A percentile compares a stretch with the other conserved stretches of the same genome.
Conservation (phyloP, 2,888 invertebrate genomes). For the Mallateleia sp. region DNA sequence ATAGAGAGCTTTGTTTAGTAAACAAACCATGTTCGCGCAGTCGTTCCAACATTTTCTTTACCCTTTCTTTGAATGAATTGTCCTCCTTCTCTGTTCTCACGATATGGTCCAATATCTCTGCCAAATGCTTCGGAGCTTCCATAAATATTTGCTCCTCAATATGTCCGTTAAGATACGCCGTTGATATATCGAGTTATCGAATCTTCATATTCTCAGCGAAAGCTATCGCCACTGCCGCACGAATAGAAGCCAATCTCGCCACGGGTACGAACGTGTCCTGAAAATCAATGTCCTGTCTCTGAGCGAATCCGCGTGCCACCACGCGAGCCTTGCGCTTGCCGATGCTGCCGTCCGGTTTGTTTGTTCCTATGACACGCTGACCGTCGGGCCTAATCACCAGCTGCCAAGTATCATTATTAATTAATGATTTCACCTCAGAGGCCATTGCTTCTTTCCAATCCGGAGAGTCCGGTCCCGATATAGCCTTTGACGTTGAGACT, state of each 20-base stretch:
- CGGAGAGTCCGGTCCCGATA: constrained; percentile 1
- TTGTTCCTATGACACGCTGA: constrained; percentile 27
- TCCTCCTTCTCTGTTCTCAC: background rate
- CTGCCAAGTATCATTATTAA: constrained; percentile 37
- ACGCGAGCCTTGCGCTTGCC: constrained; percentile 34
- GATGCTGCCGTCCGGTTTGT: constrained; percentile 22
- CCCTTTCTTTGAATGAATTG: background rate
- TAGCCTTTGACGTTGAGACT: constrained; percentile 18
- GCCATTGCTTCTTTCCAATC: constrained; percentile 49
- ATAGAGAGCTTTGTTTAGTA: constrained; percentile 57
- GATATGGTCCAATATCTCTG: constrained; percentile 30
- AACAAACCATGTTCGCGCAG: constrained; percentile 34
- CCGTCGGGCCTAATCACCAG: constrained; percentile 35
- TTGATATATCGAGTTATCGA: constrained; percentile 73
- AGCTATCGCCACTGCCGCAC: constrained; percentile 63
- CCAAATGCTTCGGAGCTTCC: constrained; percentile 57
- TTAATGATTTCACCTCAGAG: constrained; percentile 22
- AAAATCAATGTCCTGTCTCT: constrained; percentile 38
- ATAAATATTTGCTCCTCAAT: constrained; percentile 55
- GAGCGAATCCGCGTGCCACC: constrained; percentile 47
- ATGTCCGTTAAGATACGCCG: constrained; percentile 77
- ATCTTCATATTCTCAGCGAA: constrained; percentile 66
- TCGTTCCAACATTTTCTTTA: constrained; percentile 28
- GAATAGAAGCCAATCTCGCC: constrained; percentile 37
- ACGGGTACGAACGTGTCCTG: constrained; percentile 22